A percentile compares a stretch with the other conserved stretches of the same genome.
phyloP scores from a whole-genome alignment of 2,888 invertebrate genomes.

The Mesorhabditis spiculigera region DNA sequence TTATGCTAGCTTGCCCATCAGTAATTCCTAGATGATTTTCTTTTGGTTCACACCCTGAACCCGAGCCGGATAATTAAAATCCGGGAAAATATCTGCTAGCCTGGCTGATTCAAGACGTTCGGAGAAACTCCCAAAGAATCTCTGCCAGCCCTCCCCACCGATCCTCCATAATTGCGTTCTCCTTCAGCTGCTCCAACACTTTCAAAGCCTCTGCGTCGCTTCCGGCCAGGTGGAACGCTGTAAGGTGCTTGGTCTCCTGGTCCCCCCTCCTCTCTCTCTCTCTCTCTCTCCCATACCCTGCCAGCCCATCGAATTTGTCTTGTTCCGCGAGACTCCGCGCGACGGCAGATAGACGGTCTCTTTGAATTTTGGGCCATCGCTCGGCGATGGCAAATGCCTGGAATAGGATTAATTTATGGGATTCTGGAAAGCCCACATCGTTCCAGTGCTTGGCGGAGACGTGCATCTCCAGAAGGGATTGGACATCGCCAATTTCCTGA shows the following conservation, averaged over 20 bases:
- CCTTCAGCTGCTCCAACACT: slow-evolving; percentile 81
- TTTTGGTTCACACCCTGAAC: too few relatives aligned
- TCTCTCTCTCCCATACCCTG: slow-evolving; percentile 69
- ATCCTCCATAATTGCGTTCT: slow-evolving; percentile 84
- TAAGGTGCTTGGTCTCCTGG: too few relatives aligned
- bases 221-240: slow-evolving; percentile 94
- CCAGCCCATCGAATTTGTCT: slow-evolving; percentile 88
- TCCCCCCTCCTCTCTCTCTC: too few relatives aligned
- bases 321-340: slow-evolving; percentile 91
- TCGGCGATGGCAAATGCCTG: slow-evolving; percentile 80
- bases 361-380: slow-evolving; percentile 77
- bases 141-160: slow-evolving; percentile 66
- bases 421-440: slow-evolving; percentile 66
- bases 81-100: too few relatives aligned
- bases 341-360: slow-evolving; percentile 86
- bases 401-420: slow-evolving; percentile 13
- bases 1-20: too few relatives aligned
- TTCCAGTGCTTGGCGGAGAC: slow-evolving; percentile 87
- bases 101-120: too few relatives aligned
- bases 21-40: too few relatives aligned
- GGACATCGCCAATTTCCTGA: slow-evolving; percentile 66
- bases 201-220: slow-evolving; percentile 82
- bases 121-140: too few relatives aligned
- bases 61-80: too few relatives aligned
- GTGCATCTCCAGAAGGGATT: slow-evolving; percentile 63